Evolutionary conservation across 30 jellyfish, hydroid and myxozoan genomes (phyloP), one percentile per base, ranked within the genome.

Genomic region (Aurelia sp.): DNA sequence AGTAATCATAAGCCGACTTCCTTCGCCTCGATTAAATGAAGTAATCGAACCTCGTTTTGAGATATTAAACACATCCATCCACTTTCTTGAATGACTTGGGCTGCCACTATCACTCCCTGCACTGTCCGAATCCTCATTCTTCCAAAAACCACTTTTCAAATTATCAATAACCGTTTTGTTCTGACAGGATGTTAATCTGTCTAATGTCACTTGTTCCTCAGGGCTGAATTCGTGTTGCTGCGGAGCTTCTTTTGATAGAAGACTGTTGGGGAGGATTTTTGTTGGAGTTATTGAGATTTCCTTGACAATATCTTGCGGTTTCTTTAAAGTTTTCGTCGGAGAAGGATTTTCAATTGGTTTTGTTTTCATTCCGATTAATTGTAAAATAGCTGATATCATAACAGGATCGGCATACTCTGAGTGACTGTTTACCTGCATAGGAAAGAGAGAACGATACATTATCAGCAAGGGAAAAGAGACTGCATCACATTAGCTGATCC

Each of bases 391-490:
- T 4, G 83, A 73, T 13, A 85, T 85, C n/a, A 61, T 71, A 33
- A 82, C 27, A 16, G 94, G 88, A n/a, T 85, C 88, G 1, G 94
- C 85, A 69, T 85, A 85, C 4, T 85, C 94, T 8, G 94, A 85
- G 44, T 85, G 94, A 58, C 94, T 75, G 79, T 67, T 75, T 9
- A 85, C 82, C 94, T 85, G 33, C 13, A 44, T 18, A 11, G 21
- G 18, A 69, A 31, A 66, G 6, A 47, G 17, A 31, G 17, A 18
- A 50, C 18, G 48, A 74, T 12, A 48, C 20, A 27, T 13, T 5
- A 44, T 44, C 55, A 44, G 55, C 0, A 44, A 44, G 55, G 55
- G 55, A 9, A 44, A 2, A 16, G 55, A 44, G 55, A 7, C 3
- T 44, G 15, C 55, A 44, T 9, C 55, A 9, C 55, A 41, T 41